Percentiles rank a stretch among this genome's conserved stretches.
These are phyloP conservation scores for Melanotus villosus DNA, from an alignment of 2,888 invertebrate genomes.

Conservation along the genomic window DNA sequence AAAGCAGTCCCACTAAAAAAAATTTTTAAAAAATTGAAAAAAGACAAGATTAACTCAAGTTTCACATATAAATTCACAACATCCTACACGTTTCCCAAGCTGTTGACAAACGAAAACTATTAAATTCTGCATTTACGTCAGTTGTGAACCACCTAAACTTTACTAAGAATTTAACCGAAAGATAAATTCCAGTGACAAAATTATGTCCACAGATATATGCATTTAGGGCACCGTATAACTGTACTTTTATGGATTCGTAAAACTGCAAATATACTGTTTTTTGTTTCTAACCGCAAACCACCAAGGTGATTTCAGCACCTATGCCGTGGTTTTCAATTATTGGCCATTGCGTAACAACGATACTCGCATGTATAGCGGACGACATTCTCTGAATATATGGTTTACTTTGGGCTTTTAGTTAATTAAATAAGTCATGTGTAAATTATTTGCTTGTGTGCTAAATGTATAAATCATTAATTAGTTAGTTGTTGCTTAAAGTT, in stretches of 20 bases:
- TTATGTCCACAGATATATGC: constrained; percentile 1
- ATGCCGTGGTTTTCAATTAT: background rate
- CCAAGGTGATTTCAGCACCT: constrained; percentile 14
- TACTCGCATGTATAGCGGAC: no score
- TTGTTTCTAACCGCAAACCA: background rate
- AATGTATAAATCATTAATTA: no score
- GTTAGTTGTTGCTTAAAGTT: no score
- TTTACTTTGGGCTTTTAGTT: no score
- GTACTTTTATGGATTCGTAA: constrained; percentile 1
- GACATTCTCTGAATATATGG: no score
- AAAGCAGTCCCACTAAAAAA: no score
- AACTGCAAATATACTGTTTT: background rate
- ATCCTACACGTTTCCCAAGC: background rate
- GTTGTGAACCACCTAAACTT: background rate
- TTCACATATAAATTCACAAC: background rate
- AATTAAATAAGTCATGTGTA: no score
- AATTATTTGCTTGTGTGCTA: no score
- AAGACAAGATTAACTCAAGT: background rate
- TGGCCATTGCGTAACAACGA: no score
- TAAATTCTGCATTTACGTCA: constrained; percentile 8
- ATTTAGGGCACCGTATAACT: constrained; percentile 1
- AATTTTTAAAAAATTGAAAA: no score
- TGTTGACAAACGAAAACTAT: constrained; percentile 3
- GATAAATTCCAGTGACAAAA: constrained; percentile 7
- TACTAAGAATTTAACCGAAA: background rate